phyloP scores from a whole-genome alignment of 2,113 vertebrate species.

The Chloropsis cyanopogon region DNA sequence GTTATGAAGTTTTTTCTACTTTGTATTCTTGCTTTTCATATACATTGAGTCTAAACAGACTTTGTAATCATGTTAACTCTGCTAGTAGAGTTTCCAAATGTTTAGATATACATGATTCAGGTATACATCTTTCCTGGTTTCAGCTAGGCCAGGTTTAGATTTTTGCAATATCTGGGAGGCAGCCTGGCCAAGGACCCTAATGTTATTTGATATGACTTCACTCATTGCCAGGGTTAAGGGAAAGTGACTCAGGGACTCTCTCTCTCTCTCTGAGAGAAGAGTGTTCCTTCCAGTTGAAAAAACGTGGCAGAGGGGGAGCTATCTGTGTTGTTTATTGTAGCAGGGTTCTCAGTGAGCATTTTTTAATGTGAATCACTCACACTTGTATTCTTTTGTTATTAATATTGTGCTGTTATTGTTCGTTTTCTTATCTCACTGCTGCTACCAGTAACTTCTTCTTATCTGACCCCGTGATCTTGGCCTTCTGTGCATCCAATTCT shows the following conservation, averaged over 20 bases:
- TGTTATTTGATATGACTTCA: background rate
- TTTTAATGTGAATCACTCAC: background rate
- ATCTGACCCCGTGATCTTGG: background rate
- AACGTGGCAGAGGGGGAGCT: background rate
- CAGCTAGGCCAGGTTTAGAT: background rate
- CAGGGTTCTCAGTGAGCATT: background rate
- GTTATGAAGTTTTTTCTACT: background rate
- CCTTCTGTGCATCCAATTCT: background rate
- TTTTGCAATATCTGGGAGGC: background rate
- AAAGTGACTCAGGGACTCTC: no score
- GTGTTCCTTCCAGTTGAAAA: background rate
- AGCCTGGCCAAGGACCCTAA: background rate
- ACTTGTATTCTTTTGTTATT: background rate
- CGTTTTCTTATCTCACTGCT: background rate
- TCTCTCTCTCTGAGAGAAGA: background rate
- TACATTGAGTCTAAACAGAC: background rate
- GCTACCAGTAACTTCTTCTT: background rate
- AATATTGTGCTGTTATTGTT: background rate
- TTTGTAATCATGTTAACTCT: background rate
- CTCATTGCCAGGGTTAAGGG: background rate
- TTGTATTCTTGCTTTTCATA: background rate
- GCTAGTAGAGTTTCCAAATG: background rate
- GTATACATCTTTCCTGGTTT: background rate
- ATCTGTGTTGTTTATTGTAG: background rate
- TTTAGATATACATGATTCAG: background rate